Percentiles rank a stretch among this genome's conserved stretches.
Evolutionary conservation across 35 echinoderm and acorn worm genomes (phyloP).

Genomic region (Ophiothrix spiculata): DNA sequence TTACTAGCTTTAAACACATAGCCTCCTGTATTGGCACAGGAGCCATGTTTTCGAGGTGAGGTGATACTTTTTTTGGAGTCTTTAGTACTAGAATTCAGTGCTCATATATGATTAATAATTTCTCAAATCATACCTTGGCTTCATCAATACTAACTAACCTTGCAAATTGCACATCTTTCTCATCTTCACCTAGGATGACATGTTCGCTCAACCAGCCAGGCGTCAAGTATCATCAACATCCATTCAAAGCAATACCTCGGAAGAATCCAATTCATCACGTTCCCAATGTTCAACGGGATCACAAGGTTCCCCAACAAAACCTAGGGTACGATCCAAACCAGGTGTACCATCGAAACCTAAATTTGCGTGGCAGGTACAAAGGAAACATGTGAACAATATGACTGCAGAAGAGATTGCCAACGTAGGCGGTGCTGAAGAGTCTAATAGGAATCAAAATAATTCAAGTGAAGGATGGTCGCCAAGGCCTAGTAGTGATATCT

Average conservation of each 20-base stretch:
- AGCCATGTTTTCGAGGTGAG: no score
- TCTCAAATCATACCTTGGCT: background rate
- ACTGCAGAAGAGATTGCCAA: slow-evolving; percentile 68
- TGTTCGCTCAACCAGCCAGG: slow-evolving; percentile 27
- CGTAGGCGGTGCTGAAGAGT: slow-evolving; percentile 39
- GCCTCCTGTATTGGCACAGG: no score
- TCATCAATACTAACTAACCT: background rate
- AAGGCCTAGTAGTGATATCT: slow-evolving; percentile 1
- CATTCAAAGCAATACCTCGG: background rate
- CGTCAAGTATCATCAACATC: background rate
- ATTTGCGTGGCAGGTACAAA: slow-evolving; percentile 92
- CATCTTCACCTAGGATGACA: slow-evolving; percentile 15
- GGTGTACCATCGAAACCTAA: slow-evolving; percentile 63
- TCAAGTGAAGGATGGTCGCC: background rate
- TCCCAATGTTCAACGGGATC: no score
- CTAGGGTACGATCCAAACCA: no score
- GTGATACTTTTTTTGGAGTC: no score
- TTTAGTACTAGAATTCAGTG: background rate
- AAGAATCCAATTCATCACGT: no score
- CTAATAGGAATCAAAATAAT: slow-evolving; percentile 39
- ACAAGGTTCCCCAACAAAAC: no score
- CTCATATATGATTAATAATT: background rate
- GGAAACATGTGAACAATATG: slow-evolving; percentile 84
- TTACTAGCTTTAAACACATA: no score
- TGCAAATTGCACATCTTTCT: no score